Conservation (phyloP, 2,888 invertebrate genomes). For the Teleogryllus oceanicus region DNA sequence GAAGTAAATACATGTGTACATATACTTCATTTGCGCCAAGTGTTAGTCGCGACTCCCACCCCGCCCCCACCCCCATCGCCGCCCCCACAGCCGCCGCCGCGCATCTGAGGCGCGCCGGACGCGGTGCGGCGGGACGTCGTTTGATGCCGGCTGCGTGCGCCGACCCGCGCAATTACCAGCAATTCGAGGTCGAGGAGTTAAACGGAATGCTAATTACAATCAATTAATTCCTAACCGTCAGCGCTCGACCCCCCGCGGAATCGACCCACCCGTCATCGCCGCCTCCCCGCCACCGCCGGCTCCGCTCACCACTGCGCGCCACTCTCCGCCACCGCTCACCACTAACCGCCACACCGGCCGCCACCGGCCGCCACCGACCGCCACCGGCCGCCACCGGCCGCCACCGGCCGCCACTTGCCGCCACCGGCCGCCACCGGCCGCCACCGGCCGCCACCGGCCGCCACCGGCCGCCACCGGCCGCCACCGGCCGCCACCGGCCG, state of each 20-base stretch:
- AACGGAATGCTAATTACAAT: conserved; percentile 10
- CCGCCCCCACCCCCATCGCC: background rate
- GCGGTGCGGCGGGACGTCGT: background rate
- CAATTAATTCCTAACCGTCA: background rate
- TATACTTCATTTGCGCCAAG: too few species aligned
- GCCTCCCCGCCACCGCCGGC: conserved; percentile 34
- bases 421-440: background rate
- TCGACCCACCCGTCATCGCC: conserved; percentile 34
- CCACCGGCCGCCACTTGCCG: background rate
- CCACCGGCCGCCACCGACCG: conserved; percentile 35
- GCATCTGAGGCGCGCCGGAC: background rate
- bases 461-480: conserved; percentile 29
- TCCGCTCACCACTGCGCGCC: conserved; percentile 32
- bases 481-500: conserved; percentile 29
- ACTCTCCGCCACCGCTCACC: conserved; percentile 27
- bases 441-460: conserved; percentile 31
- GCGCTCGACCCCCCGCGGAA: background rate
- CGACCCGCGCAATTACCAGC: conserved; percentile 18
- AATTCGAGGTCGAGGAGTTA: conserved; percentile 18
- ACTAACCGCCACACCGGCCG: conserved; percentile 29
- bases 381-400: conserved; percentile 20
- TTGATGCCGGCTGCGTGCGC: background rate
- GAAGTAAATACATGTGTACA: too few species aligned
- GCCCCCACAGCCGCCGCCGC: background rate
- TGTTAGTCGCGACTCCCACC: background rate